Percentiles rank a stretch among this genome's conserved stretches.
phyloP scores from a whole-genome alignment of 2,888 invertebrate genomes.

The Thelaira solivaga region DNA sequence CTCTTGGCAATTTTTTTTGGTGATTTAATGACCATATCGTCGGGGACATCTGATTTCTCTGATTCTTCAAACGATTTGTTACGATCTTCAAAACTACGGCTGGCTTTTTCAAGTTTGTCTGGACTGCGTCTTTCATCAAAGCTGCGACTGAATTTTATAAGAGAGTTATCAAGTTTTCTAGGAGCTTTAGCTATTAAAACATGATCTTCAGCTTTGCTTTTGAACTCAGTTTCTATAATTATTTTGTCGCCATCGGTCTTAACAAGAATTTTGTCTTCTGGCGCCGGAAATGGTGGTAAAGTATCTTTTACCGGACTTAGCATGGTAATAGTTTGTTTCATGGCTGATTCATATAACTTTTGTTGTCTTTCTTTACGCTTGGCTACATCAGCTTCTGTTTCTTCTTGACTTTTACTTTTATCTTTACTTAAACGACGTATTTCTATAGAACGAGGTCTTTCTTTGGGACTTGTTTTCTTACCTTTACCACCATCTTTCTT shows the following conservation, averaged over 20 bases:
- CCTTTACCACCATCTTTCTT: conserved; percentile 68
- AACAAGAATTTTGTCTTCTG: conserved; percentile 85
- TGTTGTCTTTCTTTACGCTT: conserved; percentile 87
- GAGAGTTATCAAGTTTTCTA: conserved; percentile 82
- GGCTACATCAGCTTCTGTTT: conserved; percentile 83
- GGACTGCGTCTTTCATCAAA: conserved; percentile 81
- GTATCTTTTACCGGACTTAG: conserved; percentile 86
- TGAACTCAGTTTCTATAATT: conserved; percentile 85
- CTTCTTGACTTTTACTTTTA: conserved; percentile 85
- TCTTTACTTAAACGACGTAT: conserved; percentile 78
- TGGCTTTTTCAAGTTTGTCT: conserved; percentile 79
- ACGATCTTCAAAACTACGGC: conserved; percentile 82
- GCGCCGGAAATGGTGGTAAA: conserved; percentile 84
- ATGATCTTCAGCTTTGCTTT: conserved; percentile 85
- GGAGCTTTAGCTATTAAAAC: conserved; percentile 87
- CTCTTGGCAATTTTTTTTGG: conserved; percentile 80
- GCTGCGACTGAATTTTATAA: conserved; percentile 81
- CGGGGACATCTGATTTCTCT: conserved; percentile 79
- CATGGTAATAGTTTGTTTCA: conserved; percentile 85
- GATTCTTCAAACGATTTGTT: conserved; percentile 82
- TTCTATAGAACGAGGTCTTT: conserved; percentile 84
- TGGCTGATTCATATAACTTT: conserved; percentile 85
- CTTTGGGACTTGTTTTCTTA: conserved; percentile 80
- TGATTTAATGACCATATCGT: conserved; percentile 79
- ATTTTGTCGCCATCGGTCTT: conserved; percentile 84